Conservation (phyloP, 2,888 invertebrate species). For the Caenorhabditis drosophilae region DNA sequence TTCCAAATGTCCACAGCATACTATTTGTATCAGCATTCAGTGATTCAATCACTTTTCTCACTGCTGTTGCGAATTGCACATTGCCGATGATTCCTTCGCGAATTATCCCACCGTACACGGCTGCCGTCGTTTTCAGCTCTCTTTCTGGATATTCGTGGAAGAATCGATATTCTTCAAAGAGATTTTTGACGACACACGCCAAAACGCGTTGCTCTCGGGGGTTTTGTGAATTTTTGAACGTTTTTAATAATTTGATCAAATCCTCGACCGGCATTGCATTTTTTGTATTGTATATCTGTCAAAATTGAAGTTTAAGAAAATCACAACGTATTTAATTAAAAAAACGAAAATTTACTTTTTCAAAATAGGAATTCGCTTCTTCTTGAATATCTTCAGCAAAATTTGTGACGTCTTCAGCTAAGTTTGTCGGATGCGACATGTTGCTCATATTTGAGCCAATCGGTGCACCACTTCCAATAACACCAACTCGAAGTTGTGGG, state of each 20-base stretch:
- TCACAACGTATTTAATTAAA: too few species aligned
- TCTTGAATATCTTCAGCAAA: conserved; percentile 84
- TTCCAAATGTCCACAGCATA: conserved; percentile 96
- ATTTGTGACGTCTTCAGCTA: conserved; percentile 11
- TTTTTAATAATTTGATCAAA: conserved; percentile 91
- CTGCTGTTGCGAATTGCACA: conserved; percentile 65
- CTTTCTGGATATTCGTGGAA: conserved; percentile 98
- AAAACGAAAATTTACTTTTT: too few species aligned
- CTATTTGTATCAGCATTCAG: conserved; percentile 84
- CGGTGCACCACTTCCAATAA: background rate
- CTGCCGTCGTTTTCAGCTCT: conserved; percentile 94
- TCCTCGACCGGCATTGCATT: conserved; percentile 82
- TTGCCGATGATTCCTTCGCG: conserved; percentile 66
- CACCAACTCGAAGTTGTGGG: conserved; percentile 5
- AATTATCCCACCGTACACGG: conserved; percentile 85
- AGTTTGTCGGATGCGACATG: background rate
- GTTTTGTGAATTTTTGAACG: conserved; percentile 88
- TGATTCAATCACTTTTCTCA: conserved; percentile 71
- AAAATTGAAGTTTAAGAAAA: too few species aligned
- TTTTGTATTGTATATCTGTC: conserved; percentile 74
- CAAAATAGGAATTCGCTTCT: conserved; percentile 97
- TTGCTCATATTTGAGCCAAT: background rate
- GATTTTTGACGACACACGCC: conserved; percentile 92
- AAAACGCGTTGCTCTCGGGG: conserved; percentile 81
- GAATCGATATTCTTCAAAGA: conserved; percentile 97